Base-by-base conservation (phyloP, 2,888 invertebrate species). In the Loripinus fragilis region DNA sequence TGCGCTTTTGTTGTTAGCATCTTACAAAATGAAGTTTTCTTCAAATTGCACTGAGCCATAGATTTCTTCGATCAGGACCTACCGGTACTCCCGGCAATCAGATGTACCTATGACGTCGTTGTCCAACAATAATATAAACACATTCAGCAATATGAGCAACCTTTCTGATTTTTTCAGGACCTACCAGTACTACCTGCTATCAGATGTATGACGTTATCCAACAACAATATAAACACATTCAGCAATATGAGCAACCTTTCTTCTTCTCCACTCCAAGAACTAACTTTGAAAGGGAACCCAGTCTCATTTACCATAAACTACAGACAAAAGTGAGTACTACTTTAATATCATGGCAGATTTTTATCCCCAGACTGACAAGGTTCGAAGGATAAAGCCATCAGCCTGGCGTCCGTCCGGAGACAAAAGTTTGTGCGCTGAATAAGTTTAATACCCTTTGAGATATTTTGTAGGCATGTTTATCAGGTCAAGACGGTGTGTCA, bases 321-420 rank as follows among this genome's bases (percentile, higher is more conserved):
- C 85, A 80, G 92, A 80, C 89, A 87, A 68, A 88, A 73, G 92
- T 92, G 80, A 76, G 87, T n/a, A n/a, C n/a, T n/a, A n/a, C n/a
- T n/a, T n/a, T n/a, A n/a, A n/a, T n/a, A n/a, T n/a, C n/a, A n/a
- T n/a, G n/a, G n/a, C n/a, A n/a, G n/a, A n/a, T n/a, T n/a, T n/a
- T n/a, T n/a, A n/a, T n/a, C n/a, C n/a, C n/a, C n/a, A n/a, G n/a
- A n/a, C n/a, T n/a, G n/a, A n/a, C n/a, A n/a, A n/a, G n/a, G n/a
- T n/a, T n/a, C n/a, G n/a, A n/a, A n/a, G n/a, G n/a, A n/a, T n/a
- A n/a, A n/a, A n/a, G n/a, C n/a, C n/a, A n/a, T n/a, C n/a, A n/a
- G n/a, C n/a, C n/a, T n/a, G n/a, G n/a, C n/a, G n/a, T n/a, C n/a
- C n/a, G n/a, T n/a, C n/a, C n/a, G n/a, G n/a, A n/a, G n/a, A n/a